Evolutionary conservation across 2,113 vertebrate genomes (phyloP), one percentile per base, ranked within the genome.

Genomic region (Antechinus stuartii): DNA sequence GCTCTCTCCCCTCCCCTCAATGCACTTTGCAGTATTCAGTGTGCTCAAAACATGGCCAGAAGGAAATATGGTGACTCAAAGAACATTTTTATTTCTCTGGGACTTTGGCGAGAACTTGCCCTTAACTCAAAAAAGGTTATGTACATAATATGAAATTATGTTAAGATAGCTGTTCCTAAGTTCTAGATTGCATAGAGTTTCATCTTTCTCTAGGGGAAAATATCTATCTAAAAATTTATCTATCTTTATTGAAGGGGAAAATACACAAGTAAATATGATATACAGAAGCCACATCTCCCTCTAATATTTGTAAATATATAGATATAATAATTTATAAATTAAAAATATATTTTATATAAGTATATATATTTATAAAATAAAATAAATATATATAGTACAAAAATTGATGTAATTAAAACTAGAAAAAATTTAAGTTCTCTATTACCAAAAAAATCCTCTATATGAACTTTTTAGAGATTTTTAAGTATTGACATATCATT

Each of bases 41-140:
- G 7, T 42, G n/a, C n/a, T 35, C n/a, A 84, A 42, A 14, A 84
- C 19, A 84, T 42, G 68, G 19, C 19, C 1, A 84, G 68, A 84
- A 42, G 68, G 19, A 84, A 84, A 84, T 42, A 42, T 42, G 35
- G 7, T 42, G 19, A 6, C n/a, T 84, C n/a, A 76, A 68, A 68
- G n/a, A 35, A 54, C 50, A 54, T 96, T 97, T 95, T 68, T 68
- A 0, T 61, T 94, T 16, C 49, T 57, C 16, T 92, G 57, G 22
- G 42, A 84, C 6, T 61, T 91, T 91, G 95, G 25, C 2, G 27
- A 22, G 7, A 97, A 96, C 94, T 2, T 76, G 55, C 35, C 30
- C 8, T 35, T 47, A 55, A 93, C 42, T n/a, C n/a, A 47, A 95
- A 68, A 23, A 68, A 4, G 93, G 8, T 93, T 26, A 92, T 25